Evolutionary conservation across 2,888 invertebrate species (phyloP).

Genomic region (Orthosia gothica): DNA sequence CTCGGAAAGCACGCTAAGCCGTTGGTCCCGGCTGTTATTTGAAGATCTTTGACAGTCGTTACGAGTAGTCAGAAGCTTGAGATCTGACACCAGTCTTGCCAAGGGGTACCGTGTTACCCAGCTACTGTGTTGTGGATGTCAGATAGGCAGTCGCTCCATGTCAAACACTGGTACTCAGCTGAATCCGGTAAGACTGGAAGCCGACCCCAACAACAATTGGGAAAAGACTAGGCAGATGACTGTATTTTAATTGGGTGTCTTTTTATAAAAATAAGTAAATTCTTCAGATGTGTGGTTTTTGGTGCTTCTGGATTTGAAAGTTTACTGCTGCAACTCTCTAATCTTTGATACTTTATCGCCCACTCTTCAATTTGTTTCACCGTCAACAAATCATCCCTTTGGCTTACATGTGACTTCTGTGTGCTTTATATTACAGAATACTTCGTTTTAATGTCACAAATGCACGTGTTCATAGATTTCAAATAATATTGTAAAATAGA

Average conservation of each 20-base stretch:
- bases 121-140: no score
- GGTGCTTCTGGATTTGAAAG: constrained; percentile 47
- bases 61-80: no score
- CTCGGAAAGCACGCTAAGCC: no score
- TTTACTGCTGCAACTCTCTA: constrained; percentile 30
- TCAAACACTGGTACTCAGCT: no score
- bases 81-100: no score
- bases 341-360: constrained; percentile 20
- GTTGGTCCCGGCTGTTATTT: no score
- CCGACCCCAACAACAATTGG: no score
- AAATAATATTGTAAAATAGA: constrained; percentile 17
- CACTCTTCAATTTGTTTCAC: constrained; percentile 18
- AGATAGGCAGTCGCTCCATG: no score
- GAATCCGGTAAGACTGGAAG: no score
- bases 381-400: neutral
- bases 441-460: constrained; percentile 5
- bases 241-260: constrained; percentile 36
- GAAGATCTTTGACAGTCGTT: no score
- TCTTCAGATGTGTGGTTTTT: constrained; percentile 11
- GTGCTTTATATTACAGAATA: neutral
- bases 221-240: no score
- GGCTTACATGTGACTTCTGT: neutral
- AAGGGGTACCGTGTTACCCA: no score
- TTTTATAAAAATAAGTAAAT: constrained; percentile 19
- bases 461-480: constrained; percentile 3